These are phyloP conservation scores for Siniperca obscura DNA, from an alignment of 2,797 vertebrate species.

Conservation along the genomic window DNA sequence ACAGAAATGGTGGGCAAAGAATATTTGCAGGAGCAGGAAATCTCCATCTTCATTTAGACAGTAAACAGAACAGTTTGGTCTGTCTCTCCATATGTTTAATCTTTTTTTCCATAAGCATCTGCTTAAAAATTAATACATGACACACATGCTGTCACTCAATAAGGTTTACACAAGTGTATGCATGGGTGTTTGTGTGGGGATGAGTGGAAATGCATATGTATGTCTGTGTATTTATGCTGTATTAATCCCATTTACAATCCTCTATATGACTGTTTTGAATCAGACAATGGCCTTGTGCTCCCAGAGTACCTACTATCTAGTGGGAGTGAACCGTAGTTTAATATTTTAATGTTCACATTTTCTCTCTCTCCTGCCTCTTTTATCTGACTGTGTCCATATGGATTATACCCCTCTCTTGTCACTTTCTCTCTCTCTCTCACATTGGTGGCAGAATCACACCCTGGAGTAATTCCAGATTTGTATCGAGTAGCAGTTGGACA, in stretches of 20 bases:
- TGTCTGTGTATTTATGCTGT: background rate
- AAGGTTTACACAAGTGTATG: background rate
- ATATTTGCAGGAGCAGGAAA: slow-evolving; percentile 45
- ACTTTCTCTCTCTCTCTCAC: slow-evolving; percentile 17
- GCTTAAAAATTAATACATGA: slow-evolving; percentile 14
- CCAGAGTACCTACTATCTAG: background rate
- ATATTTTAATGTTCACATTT: slow-evolving; percentile 27
- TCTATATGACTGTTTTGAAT: slow-evolving; percentile 14
- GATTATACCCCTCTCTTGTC: slow-evolving; percentile 23
- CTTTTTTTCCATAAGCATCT: slow-evolving; percentile 1
- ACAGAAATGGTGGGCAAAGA: slow-evolving; percentile 43
- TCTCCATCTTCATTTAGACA: slow-evolving; percentile 35
- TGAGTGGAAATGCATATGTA: slow-evolving; percentile 8
- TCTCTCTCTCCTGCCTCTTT: slow-evolving; percentile 9
- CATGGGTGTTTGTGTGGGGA: background rate
- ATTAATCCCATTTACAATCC: background rate
- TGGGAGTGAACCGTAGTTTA: slow-evolving; percentile 2
- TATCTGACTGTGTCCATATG: slow-evolving; percentile 36
- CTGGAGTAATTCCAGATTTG: slow-evolving; percentile 45
- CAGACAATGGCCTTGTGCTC: slow-evolving; percentile 1
- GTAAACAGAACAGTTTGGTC: slow-evolving; percentile 33
- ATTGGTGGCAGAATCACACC: slow-evolving; percentile 22
- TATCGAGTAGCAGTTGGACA: slow-evolving; percentile 23
- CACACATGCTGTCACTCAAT: background rate
- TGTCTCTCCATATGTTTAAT: slow-evolving; percentile 27